Evolutionary conservation across 2,888 invertebrate species (phyloP).

Genomic region (Monoplex corrugatus): DNA sequence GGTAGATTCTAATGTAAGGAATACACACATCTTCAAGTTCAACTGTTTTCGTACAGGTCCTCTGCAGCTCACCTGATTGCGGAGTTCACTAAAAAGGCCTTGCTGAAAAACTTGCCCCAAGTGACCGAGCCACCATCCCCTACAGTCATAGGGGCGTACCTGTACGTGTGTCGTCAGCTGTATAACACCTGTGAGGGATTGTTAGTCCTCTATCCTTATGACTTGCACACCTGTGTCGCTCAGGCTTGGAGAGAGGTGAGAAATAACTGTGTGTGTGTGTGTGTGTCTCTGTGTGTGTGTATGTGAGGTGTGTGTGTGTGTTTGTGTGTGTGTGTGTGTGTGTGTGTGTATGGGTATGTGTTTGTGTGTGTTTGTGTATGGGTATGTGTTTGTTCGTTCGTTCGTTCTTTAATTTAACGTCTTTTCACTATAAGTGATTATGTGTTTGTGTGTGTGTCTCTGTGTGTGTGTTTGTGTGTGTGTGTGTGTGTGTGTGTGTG

Average conservation of each 20-base stretch:
- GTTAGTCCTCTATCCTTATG: conserved; percentile 76
- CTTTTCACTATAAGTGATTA: too few relatives aligned
- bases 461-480: too few relatives aligned
- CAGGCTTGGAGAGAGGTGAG: conserved; percentile 78
- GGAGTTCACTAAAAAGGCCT: conserved; percentile 78
- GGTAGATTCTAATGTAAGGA: too few relatives aligned
- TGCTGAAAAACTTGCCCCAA: conserved; percentile 68
- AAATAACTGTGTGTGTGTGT: not conserved
- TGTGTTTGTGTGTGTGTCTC: too few relatives aligned
- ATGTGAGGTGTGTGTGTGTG: not conserved
- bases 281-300: conserved; percentile 7
- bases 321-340: not conserved
- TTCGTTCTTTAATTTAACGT: too few relatives aligned
- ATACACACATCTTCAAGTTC: too few relatives aligned
- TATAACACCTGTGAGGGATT: conserved; percentile 81
- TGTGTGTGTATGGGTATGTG: not conserved
- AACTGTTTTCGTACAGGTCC: conserved; percentile 66
- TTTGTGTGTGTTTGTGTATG: not conserved
- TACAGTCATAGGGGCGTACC: conserved; percentile 76
- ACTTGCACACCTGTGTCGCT: conserved; percentile 76
- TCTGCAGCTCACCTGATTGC: conserved; percentile 79
- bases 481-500: too few relatives aligned
- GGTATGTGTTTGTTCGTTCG: too few relatives aligned
- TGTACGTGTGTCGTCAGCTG: conserved; percentile 80
- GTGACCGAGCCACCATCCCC: conserved; percentile 68